These are phyloP conservation scores for Lethrus apterus DNA, from an alignment of 1,140 invertebrate species.

Conservation along the genomic window DNA sequence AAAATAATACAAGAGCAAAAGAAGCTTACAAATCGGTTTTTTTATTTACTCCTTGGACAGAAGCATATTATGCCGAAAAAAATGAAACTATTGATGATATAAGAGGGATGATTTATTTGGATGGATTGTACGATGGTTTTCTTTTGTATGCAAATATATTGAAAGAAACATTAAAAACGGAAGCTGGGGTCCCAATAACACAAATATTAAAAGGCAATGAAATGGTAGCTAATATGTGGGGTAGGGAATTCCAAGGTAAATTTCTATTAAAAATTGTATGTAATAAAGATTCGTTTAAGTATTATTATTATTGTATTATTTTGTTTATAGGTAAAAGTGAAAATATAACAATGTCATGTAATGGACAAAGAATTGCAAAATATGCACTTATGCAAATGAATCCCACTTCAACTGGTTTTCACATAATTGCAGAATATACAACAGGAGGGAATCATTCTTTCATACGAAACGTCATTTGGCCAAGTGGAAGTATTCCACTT, in stretches of 20 bases:
- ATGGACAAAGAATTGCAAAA: conserved; percentile 29
- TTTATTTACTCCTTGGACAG: conserved; percentile 70
- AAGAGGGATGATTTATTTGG: conserved; percentile 30
- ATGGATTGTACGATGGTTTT: conserved; percentile 90
- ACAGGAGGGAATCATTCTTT: conserved; percentile 22
- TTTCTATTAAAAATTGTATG: background rate
- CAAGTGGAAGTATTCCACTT: conserved; percentile 59
- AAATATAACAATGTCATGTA: conserved; percentile 32
- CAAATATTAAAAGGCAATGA: conserved; percentile 49
- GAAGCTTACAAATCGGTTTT: conserved; percentile 85
- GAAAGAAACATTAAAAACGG: conserved; percentile 66
- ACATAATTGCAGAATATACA: conserved; percentile 31
- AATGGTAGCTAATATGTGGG: conserved; percentile 83
- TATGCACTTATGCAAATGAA: conserved; percentile 32
- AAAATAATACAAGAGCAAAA: conserved; percentile 75
- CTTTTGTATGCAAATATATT: conserved; percentile 85
- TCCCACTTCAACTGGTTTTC: conserved; percentile 18
- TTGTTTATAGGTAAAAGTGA: conserved; percentile 19
- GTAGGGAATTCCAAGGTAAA: conserved; percentile 76
- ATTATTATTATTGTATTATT: conserved; percentile 6
- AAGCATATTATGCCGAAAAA: conserved; percentile 26
- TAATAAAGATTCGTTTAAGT: too few relatives aligned
- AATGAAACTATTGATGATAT: conserved; percentile 5
- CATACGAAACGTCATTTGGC: conserved; percentile 41
- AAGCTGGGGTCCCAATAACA: conserved; percentile 16